Base-by-base conservation (phyloP, 2,797 vertebrate genomes). In the Apogon hyalosoma region DNA sequence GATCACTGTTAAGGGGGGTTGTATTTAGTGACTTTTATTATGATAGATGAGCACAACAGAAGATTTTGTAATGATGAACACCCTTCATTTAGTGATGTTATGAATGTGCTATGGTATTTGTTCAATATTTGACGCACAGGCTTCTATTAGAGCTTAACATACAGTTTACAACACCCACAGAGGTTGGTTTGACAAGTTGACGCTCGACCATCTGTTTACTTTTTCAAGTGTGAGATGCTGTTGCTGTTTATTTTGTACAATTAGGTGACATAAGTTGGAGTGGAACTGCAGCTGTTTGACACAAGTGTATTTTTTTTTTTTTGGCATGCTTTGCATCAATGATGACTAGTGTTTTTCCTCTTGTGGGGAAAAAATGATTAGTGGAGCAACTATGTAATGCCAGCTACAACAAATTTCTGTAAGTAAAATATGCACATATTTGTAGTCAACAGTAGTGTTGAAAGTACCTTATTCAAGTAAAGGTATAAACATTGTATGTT, bases 31-130 rank as follows among this genome's bases (percentile, higher is more conserved):
- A 74, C 64, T 39, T 52, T 73, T 47, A 69, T 78, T 69, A 64
- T 83, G 80, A 89, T 79, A 41, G 77, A 86, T 75, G 63, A 75
- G 39, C 52, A 58, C 28, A 56, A 33, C 16, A n/a, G 45, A 73
- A 7, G 28, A 21, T 63, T 82, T 69, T 77, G 28, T 53, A 55
- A 33, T 59, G 63, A 77, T 59, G 42, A 64, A 59, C 46, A 58
- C 5, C n/a, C n/a, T 54, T 60, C 24, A 50, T 69, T 67, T 64
- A 24, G 43, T 7, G 18, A 56, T 42, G 45, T 56, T 63, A 38
- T 51, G 33, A 55, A 69, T 31, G 41, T 46, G 11, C 33, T 63
- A 13, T 36, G 31, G 19, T 58, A 47, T 47, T n/a, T 42, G 15
- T 59, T 51, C 16, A 49, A 53, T 46, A 43, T 69, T 53, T 73